These are phyloP conservation scores for Perdita meconis DNA, from an alignment of 2,888 invertebrate species.

Conservation along the genomic window DNA sequence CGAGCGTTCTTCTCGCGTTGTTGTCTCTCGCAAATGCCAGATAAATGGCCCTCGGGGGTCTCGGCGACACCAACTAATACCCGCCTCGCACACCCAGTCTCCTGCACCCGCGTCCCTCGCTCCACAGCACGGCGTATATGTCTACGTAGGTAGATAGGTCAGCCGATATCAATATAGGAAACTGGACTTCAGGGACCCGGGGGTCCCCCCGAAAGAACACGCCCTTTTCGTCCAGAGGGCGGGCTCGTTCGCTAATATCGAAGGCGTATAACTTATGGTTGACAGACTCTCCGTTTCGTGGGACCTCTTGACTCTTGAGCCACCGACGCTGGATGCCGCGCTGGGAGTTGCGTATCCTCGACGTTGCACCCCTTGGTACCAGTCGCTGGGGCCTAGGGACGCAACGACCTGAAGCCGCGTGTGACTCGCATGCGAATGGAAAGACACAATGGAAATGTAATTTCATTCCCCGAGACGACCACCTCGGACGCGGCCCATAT, in stretches of 20 bases:
- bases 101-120: conserved; percentile 15
- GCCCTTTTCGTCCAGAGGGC: conserved; percentile 32
- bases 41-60: conserved; percentile 78
- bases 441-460: conserved; percentile 81
- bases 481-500: conserved; percentile 67
- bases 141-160: conserved; percentile 21
- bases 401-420: conserved; percentile 60
- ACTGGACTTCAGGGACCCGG: conserved; percentile 67
- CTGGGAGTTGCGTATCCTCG: conserved; percentile 39
- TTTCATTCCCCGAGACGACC: conserved; percentile 68
- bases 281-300: conserved; percentile 36
- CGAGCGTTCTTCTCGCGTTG: conserved; percentile 64
- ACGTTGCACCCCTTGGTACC: conserved; percentile 25
- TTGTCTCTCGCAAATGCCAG: conserved; percentile 74
- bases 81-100: conserved; percentile 46
- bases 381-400: conserved; percentile 32
- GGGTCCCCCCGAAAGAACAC: conserved; percentile 49
- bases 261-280: conserved; percentile 80
- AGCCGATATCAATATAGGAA: conserved; percentile 77
- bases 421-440: conserved; percentile 78
- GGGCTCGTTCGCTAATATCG: conserved; percentile 76
- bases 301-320: conserved; percentile 59
- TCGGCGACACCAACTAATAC: conserved; percentile 77
- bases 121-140: conserved; percentile 32
- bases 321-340: conserved; percentile 25